Base-by-base conservation (phyloP, 2,888 invertebrate genomes). In the Troides aeacus region DNA sequence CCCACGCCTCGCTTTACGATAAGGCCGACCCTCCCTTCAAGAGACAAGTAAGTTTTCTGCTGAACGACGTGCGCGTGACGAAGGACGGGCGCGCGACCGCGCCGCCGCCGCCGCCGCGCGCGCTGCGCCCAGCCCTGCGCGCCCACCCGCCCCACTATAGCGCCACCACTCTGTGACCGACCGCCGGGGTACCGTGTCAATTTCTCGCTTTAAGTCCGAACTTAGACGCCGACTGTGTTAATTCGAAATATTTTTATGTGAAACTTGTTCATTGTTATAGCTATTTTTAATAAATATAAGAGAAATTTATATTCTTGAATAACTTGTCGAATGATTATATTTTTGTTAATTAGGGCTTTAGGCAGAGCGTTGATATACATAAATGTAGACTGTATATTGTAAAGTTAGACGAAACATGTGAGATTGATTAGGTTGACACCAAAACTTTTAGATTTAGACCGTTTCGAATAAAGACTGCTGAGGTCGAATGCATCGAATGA, bases 1-100 rank as follows among this genome's bases (percentile, higher is more conserved):
- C 92, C 76, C 93, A 93, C 85, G 86, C 92, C 84, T 94, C 91
- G 89, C 93, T 93, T 83, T 94, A 93, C 93, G 93, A 94, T 93
- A 94, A 94, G 89, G 94, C 94, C 88, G 90, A 93, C 85, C 89
- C 90, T 84, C 94, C 93, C 93, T 94, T 95, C 93, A 96, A 95
- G 94, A 95, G 95, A 92, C 96, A 96, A 96, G 96, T 96, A 96
- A 96, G 96, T 96, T 95, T 95, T 94, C 94, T 95, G 94, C 95
- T 95, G 93, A 95, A 95, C 95, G 95, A 95, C 94, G 95, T 95
- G 91, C 95, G 94, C 93, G 94, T 95, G 93, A 94, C 94, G 93
- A 95, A 95, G 94, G 95, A 95, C 93, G 95, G 94, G 79, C 92
- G 93, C 82, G 85, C 86, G 89, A 92, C 87, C 83, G 86, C 87